Evolutionary conservation across 1,140 invertebrate genomes (phyloP), one percentile per base, ranked within the genome.

Genomic region (Drosophila neocordata): DNA sequence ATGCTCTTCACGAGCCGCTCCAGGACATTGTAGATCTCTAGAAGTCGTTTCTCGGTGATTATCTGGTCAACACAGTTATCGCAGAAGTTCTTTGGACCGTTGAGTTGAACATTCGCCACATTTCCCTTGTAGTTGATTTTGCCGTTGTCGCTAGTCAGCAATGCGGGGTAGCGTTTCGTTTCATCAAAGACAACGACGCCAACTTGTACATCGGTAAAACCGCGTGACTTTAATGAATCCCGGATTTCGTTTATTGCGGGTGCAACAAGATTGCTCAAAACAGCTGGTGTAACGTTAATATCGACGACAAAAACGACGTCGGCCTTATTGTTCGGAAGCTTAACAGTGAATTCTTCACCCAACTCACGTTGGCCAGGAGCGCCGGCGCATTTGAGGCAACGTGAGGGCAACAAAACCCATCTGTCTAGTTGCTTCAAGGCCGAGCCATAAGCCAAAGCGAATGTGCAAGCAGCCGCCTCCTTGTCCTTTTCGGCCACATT

Each of bases 251-350:
- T 83, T 7, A 93, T 77, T 0, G 91, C 62, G 0, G 91, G 87
- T 9, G 92, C 85, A 15, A 93, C 75, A 1, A 93, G 74, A 15
- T 92, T 90, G 12, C 88, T 89, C 31, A 93, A 79, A 0, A 92
- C 60, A 18, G n/a, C 9, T 55, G 92, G 61, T 1, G 20, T 81
- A 69, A 94, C 41, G 81, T 89, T 79, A 91, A 94, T 91, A 65
- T 96, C 95, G n/a, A 96, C 92, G 5, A 95, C 92, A 35, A 96
- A 92, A 4, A 97, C 91, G 66, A 96, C 92, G 77, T 97, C 96
- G 7, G 95, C 96, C 71, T 95, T 92, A 63, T 95, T 95, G 44
- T 93, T 93, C 1, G 95, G 95, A 22, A 94, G 84, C 79, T 95
- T 95, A 0, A 96, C 92, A 44, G 93, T 94, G 82, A 95, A 95